These are phyloP conservation scores for Caenorhabditis sp. DNA, from an alignment of 2,888 invertebrate genomes.

Conservation along the genomic window DNA sequence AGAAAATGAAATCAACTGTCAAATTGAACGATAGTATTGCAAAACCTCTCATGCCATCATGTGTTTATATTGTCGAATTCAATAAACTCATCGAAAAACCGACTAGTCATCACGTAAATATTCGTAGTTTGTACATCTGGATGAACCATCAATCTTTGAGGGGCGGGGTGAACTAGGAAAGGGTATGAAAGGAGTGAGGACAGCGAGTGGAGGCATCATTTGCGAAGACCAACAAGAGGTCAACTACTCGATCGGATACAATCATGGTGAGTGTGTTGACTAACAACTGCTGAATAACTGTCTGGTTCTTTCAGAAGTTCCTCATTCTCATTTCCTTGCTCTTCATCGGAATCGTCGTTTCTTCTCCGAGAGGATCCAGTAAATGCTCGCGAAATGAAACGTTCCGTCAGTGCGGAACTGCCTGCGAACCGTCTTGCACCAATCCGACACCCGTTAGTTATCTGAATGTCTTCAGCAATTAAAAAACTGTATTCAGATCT, in stretches of 20 bases:
- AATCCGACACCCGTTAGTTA: constrained; percentile 31
- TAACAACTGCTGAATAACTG: background rate
- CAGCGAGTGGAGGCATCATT: constrained; percentile 18
- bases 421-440: constrained; percentile 44
- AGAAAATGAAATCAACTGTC: background rate
- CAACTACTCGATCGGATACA: background rate
- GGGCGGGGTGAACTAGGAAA: constrained; percentile 25
- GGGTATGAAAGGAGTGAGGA: constrained; percentile 22
- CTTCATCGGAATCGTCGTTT: constrained; percentile 18
- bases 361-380: constrained; percentile 11
- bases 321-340: constrained; percentile 16
- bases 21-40: background rate
- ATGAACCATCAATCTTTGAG: constrained; percentile 40
- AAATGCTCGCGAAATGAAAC: constrained; percentile 19
- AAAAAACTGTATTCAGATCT: constrained; percentile 14
- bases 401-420: constrained; percentile 39
- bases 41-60: background rate
- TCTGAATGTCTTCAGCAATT: background rate
- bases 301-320: constrained; percentile 14
- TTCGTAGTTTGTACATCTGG: constrained; percentile 43
- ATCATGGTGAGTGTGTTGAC: constrained; percentile 30
- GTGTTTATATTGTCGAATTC: constrained; percentile 26
- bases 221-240: constrained; percentile 29
- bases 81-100: background rate
- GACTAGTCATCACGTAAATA: constrained; percentile 57